Percentiles rank a stretch among this genome's conserved stretches.
Conservation (phyloP, 2,113 vertebrate genomes). For the Heptranchias perlo region DNA sequence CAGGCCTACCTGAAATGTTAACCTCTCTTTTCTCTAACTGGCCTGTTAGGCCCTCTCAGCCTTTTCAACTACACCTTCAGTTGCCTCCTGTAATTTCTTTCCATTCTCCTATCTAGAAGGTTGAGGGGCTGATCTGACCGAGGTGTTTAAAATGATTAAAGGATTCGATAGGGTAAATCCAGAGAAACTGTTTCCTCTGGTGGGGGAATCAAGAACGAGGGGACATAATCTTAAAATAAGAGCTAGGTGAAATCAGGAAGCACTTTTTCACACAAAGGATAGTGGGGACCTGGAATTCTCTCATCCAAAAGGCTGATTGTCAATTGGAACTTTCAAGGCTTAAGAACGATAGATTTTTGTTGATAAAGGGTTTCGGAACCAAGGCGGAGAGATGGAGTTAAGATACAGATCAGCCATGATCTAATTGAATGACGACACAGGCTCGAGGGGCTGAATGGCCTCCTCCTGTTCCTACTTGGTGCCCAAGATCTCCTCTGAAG, state of each 20-base stretch:
- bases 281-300: neutral
- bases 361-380: neutral
- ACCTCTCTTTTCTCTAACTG: neutral
- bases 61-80: neutral
- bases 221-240: no score
- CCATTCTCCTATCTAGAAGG: neutral
- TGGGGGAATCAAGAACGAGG: neutral
- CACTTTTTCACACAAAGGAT: neutral
- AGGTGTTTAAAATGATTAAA: neutral
- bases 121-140: neutral
- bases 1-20: neutral
- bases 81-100: neutral
- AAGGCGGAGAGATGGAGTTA: neutral
- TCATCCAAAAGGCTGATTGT: neutral
- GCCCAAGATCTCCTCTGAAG: neutral
- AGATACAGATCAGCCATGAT: neutral
- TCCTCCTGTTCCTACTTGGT: neutral
- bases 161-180: neutral
- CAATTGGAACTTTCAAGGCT: neutral
- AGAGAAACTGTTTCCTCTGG: neutral
- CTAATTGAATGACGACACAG: neutral
- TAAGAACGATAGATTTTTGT: neutral
- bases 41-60: neutral
- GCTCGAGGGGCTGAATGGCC: neutral
- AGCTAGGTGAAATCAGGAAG: no score